These are phyloP conservation scores for Perccottus glenii DNA, from an alignment of 2,113 vertebrate genomes.

Conservation along the genomic window DNA sequence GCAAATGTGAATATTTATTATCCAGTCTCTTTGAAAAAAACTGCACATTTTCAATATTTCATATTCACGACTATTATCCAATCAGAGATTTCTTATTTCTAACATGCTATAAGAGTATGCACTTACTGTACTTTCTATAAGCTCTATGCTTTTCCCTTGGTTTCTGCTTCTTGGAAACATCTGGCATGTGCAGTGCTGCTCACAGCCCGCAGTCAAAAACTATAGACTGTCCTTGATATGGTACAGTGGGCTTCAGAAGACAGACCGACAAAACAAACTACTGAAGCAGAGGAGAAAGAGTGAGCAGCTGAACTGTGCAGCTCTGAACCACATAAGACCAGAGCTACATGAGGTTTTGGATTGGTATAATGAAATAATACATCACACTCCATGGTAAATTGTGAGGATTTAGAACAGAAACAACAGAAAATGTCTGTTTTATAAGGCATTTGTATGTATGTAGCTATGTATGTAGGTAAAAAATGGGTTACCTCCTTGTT, in stretches of 20 bases:
- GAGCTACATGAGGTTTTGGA: conserved; percentile 23
- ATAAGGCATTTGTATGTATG: no score
- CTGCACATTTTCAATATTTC: no score
- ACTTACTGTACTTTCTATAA: not conserved
- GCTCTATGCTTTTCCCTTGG: conserved; percentile 1
- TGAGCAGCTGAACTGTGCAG: conserved; percentile 17
- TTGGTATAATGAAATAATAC: no score
- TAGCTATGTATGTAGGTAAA: no score
- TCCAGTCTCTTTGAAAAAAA: no score
- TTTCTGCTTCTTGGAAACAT: conserved; percentile 9
- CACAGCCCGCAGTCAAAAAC: conserved; percentile 17
- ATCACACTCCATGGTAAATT: no score
- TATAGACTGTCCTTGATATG: conserved; percentile 23
- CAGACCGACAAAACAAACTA: conserved; percentile 13
- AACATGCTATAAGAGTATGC: not conserved
- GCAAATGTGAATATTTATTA: no score
- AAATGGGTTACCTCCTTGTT: no score
- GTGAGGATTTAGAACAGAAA: no score
- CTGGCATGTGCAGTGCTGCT: conserved; percentile 5
- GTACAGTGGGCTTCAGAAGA: conserved; percentile 34
- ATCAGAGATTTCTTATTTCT: no score
- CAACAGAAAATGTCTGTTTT: not conserved
- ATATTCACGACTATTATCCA: no score
- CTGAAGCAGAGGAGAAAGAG: conserved; percentile 22
- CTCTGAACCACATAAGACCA: conserved; percentile 30